A percentile compares a stretch with the other conserved stretches of the same genome.
phyloP scores from a whole-genome alignment of 2,888 invertebrate genomes.

The Automeris io region DNA sequence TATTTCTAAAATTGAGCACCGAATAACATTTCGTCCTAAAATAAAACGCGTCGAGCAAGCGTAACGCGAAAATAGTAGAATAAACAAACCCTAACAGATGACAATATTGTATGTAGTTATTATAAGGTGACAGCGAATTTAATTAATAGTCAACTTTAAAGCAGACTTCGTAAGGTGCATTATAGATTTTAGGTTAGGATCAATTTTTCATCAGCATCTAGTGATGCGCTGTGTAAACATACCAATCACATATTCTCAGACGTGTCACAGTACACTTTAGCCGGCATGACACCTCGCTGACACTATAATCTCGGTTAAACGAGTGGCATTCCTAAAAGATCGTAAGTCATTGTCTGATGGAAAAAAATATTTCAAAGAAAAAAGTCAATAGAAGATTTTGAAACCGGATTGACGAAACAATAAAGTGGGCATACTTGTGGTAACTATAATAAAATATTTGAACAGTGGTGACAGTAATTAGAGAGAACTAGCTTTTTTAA shows the following conservation, averaged over 20 bases:
- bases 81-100: constrained; percentile 6
- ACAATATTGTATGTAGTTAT: constrained; percentile 15
- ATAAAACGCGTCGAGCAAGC: not conserved
- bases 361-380: constrained; percentile 5
- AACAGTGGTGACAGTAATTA: too few relatives aligned
- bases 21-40: not conserved
- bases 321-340: constrained; percentile 8
- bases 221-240: constrained; percentile 52
- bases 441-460: too few relatives aligned
- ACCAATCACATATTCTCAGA: constrained; percentile 46
- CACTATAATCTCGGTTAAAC: constrained; percentile 53
- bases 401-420: too few relatives aligned
- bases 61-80: constrained; percentile 2
- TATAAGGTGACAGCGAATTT: not conserved
- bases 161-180: not conserved
- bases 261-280: constrained; percentile 54
- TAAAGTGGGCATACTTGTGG: too few relatives aligned
- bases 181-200: constrained; percentile 7
- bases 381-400: too few relatives aligned
- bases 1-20: not conserved
- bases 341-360: constrained; percentile 12
- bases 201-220: constrained; percentile 26
- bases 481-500: too few relatives aligned
- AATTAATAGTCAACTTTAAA: constrained; percentile 5
- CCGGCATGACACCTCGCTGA: constrained; percentile 43